Evolutionary conservation across 2,797 vertebrate species (phyloP).

Genomic region (Pseudochaenichthys georgianus): DNA sequence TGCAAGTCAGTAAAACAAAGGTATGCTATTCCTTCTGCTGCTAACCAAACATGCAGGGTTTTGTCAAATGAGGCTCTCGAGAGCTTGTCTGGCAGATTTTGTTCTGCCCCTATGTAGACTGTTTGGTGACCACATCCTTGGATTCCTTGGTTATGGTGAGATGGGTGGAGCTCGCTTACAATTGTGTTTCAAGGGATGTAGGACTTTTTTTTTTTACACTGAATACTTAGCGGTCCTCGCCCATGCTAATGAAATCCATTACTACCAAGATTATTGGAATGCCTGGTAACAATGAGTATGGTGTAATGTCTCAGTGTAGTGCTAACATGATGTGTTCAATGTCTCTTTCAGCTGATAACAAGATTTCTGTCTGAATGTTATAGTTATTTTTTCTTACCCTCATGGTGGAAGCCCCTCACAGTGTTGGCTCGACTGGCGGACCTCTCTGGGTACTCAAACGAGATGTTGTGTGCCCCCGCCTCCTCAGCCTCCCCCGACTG

Average conservation of each 20-base stretch:
- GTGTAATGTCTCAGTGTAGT: slow-evolving; percentile 30
- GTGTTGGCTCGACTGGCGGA: slow-evolving; percentile 97
- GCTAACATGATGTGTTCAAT: slow-evolving; percentile 27
- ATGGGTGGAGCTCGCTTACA: slow-evolving; percentile 76
- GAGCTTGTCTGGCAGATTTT: slow-evolving; percentile 74
- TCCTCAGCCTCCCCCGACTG: slow-evolving; percentile 96
- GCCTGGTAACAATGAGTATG: slow-evolving; percentile 28
- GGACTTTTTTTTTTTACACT: slow-evolving; percentile 50
- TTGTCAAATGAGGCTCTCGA: slow-evolving; percentile 76
- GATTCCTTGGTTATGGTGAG: slow-evolving; percentile 77
- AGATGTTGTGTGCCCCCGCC: slow-evolving; percentile 83
- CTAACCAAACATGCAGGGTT: slow-evolving; percentile 76
- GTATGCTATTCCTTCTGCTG: slow-evolving; percentile 79
- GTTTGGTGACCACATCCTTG: slow-evolving; percentile 81
- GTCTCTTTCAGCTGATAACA: not conserved
- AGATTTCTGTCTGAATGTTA: not conserved
- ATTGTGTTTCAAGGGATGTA: slow-evolving; percentile 69
- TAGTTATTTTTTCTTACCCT: slow-evolving; percentile 86
- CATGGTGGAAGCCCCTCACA: slow-evolving; percentile 98
- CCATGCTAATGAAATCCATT: slow-evolving; percentile 59
- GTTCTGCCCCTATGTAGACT: slow-evolving; percentile 63
- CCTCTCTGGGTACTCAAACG: slow-evolving; percentile 94
- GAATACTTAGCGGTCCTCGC: slow-evolving; percentile 54
- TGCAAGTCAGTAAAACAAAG: slow-evolving; percentile 78
- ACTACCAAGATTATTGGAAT: slow-evolving; percentile 46